These are phyloP conservation scores for Halictus quadricinctus DNA, from an alignment of 2,888 invertebrate species.

Conservation along the genomic window DNA sequence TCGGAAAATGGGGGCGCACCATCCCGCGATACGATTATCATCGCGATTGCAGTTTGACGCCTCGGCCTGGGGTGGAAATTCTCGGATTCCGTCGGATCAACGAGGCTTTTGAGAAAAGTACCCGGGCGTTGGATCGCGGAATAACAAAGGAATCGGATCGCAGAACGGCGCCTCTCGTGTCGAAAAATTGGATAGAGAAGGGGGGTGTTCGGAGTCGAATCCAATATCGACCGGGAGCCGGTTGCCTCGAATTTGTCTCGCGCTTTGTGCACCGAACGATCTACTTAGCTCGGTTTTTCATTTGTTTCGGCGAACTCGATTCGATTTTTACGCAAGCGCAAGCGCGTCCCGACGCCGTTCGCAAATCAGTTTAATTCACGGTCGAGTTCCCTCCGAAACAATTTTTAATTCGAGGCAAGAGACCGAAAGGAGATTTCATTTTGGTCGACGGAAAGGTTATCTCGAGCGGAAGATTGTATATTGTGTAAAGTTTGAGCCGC, in stretches of 20 bases:
- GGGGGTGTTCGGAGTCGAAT: constrained; percentile 27
- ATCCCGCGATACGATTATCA: constrained; percentile 44
- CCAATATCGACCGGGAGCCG: constrained; percentile 42
- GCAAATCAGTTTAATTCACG: background rate
- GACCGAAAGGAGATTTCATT: background rate
- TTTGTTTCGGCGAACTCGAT: constrained; percentile 28
- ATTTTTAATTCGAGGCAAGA: background rate
- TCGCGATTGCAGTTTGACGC: constrained; percentile 38
- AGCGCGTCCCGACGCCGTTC: background rate
- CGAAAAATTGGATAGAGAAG: constrained; percentile 31
- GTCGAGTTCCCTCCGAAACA: background rate
- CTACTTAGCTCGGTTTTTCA: constrained; percentile 41
- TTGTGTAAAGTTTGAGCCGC: background rate
- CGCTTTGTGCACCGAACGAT: constrained; percentile 10
- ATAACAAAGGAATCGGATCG: constrained; percentile 62
- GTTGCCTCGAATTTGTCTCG: constrained; percentile 29
- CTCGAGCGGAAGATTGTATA: background rate
- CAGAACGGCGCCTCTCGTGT: constrained; percentile 28
- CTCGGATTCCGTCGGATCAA: constrained; percentile 43
- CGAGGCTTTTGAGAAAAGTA: constrained; percentile 44
- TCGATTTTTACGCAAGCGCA: background rate
- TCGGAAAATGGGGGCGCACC: background rate
- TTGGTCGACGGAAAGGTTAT: background rate
- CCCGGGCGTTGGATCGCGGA: constrained; percentile 44
- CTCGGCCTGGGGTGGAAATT: constrained; percentile 28